phyloP scores from a whole-genome alignment of 2,797 vertebrate genomes.

The Myotis pilosus region DNA sequence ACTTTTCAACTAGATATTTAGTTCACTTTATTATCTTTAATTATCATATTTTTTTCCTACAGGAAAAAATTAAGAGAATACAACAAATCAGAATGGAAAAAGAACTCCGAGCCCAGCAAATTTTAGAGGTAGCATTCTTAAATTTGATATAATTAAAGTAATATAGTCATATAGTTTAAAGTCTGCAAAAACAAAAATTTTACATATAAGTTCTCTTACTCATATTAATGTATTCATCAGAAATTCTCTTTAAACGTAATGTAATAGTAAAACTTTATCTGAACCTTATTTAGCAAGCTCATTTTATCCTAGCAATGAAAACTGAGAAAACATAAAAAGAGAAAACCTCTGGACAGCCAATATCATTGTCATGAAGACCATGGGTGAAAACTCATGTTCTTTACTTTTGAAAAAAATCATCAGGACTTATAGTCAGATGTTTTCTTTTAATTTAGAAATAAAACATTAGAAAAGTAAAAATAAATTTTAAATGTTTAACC shows the following conservation, averaged over 20 bases:
- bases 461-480: background rate
- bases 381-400: background rate
- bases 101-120: conserved; percentile 96
- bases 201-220: background rate
- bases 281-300: background rate
- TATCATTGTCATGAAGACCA: conserved; percentile 5
- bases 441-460: conserved; percentile 50
- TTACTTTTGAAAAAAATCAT: background rate
- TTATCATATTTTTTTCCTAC: conserved; percentile 67
- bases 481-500: background rate
- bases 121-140: conserved; percentile 91
- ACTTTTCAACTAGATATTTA: conserved; percentile 12
- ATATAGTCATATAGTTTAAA: conserved; percentile 22
- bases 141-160: conserved; percentile 52
- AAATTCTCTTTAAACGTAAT: conserved; percentile 42
- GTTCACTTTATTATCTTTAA: conserved; percentile 41
- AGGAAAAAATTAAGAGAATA: conserved; percentile 98
- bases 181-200: background rate
- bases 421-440: background rate
- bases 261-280: background rate
- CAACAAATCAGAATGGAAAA: conserved; percentile 98
- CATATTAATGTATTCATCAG: background rate
- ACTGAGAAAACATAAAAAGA: background rate
- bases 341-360: background rate
- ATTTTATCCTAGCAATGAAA: background rate